Percentiles rank a stretch among this genome's conserved stretches.
Evolutionary conservation across 1,140 invertebrate genomes (phyloP).

Genomic region (Papilio polyxenes): DNA sequence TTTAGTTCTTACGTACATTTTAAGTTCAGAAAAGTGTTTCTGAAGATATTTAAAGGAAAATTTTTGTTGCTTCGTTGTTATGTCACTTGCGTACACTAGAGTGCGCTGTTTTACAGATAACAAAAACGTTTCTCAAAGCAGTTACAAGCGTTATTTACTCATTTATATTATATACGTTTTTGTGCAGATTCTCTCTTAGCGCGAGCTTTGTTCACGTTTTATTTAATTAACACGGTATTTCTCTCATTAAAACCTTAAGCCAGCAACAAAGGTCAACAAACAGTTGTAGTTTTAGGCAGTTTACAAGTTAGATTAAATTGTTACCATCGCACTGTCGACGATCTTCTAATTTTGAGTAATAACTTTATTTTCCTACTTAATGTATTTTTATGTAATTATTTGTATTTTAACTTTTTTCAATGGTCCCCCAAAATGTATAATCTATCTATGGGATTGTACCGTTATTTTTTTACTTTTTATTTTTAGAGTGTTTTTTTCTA

Average conservation of each 20-base stretch:
- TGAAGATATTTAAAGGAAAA: not conserved
- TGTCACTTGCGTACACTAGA: conserved; percentile 24
- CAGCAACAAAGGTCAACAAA: conserved; percentile 21
- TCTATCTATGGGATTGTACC: not conserved
- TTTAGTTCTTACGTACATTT: not conserved
- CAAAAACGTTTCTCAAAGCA: not conserved
- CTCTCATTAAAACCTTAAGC: conserved; percentile 30
- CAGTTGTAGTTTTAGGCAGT: conserved; percentile 34
- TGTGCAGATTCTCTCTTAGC: conserved; percentile 18
- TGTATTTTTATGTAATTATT: not conserved
- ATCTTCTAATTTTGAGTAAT: not conserved
- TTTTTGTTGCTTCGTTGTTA: conserved; percentile 12
- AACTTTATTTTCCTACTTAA: not conserved
- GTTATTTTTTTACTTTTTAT: too few species aligned
- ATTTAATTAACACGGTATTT: conserved; percentile 37
- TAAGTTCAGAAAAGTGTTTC: not conserved
- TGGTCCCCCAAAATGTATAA: not conserved
- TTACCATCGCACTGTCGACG: not conserved
- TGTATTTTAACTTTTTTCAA: not conserved
- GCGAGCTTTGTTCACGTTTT: conserved; percentile 36
- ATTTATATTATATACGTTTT: conserved; percentile 34
- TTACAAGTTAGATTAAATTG: conserved; percentile 22
- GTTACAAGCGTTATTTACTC: conserved; percentile 23
- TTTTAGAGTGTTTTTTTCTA: too few species aligned
- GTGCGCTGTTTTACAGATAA: conserved; percentile 32